A percentile compares a stretch with the other conserved stretches of the same genome.
Evolutionary conservation across 2,113 vertebrate genomes (phyloP).

Genomic region (Melanostigma gelatinosum): DNA sequence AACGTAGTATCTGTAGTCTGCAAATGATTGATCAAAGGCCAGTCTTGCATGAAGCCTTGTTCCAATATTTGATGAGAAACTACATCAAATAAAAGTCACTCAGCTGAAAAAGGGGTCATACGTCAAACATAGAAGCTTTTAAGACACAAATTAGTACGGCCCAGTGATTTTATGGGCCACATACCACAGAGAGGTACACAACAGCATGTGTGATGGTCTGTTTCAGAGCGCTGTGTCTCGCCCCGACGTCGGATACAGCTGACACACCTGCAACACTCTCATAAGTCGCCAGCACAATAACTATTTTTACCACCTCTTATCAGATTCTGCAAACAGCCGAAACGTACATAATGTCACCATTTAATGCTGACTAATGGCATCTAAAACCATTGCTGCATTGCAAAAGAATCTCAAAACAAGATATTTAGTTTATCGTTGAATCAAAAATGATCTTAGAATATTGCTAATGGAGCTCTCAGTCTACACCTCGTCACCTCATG

Average conservation of each 20-base stretch:
- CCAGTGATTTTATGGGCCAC: not conserved
- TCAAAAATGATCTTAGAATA: too few relatives aligned
- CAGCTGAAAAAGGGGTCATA: not conserved
- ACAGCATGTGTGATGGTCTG: not conserved
- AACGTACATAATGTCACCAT: not conserved
- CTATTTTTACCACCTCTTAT: conserved; percentile 11
- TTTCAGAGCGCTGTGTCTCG: not conserved
- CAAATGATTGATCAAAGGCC: not conserved
- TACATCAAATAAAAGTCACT: conserved; percentile 1
- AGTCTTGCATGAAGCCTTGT: not conserved
- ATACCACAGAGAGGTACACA: not conserved
- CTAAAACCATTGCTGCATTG: too few relatives aligned
- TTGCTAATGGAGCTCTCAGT: not conserved
- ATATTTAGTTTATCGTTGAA: not conserved
- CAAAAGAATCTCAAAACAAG: too few relatives aligned
- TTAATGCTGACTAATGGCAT: not conserved
- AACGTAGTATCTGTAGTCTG: not conserved
- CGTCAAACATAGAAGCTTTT: not conserved
- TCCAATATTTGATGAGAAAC: not conserved
- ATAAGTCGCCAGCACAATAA: not conserved
- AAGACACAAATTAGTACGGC: not conserved
- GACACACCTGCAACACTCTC: conserved; percentile 34
- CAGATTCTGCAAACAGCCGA: not conserved
- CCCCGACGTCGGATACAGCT: not conserved
- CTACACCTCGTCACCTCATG: not conserved